phyloP scores from a whole-genome alignment of 2,113 vertebrate species.

The mouse (Mus musculus) region DNA sequence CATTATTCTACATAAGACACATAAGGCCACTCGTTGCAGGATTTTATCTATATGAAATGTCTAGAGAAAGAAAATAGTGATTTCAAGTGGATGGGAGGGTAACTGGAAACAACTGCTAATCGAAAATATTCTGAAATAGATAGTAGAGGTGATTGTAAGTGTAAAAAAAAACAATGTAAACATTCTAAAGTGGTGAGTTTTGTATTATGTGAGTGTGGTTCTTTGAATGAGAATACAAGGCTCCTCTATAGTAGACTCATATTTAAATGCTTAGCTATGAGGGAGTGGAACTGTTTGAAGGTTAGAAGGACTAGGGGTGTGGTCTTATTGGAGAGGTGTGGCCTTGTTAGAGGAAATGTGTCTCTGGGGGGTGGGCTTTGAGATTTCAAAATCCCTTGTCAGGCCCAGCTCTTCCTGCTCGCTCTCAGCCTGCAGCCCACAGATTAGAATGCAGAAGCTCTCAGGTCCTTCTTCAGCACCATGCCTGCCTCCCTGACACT shows the following conservation, averaged over 20 bases:
- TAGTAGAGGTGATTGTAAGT: not conserved
- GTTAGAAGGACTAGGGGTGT: not conserved
- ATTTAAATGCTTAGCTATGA: not conserved
- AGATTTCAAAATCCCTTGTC: not conserved
- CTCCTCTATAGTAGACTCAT: too few species aligned
- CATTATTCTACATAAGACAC: not conserved
- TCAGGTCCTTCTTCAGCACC: not conserved
- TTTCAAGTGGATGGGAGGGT: not conserved
- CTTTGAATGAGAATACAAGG: not conserved
- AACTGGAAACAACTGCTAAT: not conserved
- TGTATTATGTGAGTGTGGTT: not conserved
- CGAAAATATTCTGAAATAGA: not conserved
- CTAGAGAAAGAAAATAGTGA: not conserved
- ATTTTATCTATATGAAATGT: not conserved
- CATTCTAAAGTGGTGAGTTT: not conserved
- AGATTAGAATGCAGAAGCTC: not conserved
- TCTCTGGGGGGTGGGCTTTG: not conserved
- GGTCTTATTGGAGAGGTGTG: not conserved
- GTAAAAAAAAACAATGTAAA: too few species aligned
- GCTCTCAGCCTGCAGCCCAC: not conserved
- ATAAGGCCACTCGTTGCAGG: not conserved
- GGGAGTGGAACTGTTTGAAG: not conserved
- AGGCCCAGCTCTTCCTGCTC: not conserved
- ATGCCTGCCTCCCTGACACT: not conserved
- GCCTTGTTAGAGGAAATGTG: not conserved